phyloP scores from a whole-genome alignment of 2,113 vertebrate genomes.

The Zeus faber region DNA sequence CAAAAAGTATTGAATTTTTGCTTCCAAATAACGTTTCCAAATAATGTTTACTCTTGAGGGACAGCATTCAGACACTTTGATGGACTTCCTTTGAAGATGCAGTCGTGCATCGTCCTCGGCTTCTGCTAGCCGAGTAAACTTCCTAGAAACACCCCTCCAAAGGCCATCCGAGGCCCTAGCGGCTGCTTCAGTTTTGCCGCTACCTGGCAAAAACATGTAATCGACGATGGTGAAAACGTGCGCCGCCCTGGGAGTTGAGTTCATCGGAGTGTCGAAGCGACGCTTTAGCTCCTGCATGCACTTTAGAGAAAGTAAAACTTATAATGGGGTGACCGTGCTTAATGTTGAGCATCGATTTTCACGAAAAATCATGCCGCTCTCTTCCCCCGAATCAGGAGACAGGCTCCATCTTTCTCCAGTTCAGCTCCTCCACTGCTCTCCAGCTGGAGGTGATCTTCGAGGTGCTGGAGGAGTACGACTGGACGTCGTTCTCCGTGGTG shows the following conservation, averaged over 20 bases:
- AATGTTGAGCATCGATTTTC: too few relatives aligned
- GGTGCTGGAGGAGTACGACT: constrained; percentile 94
- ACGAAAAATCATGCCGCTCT: background rate
- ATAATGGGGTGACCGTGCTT: too few relatives aligned
- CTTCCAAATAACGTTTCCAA: constrained; percentile 50
- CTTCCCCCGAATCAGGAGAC: constrained; percentile 78
- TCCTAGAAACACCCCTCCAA: constrained; percentile 48
- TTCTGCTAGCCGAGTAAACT: constrained; percentile 44
- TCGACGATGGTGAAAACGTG: too few relatives aligned
- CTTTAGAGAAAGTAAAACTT: too few relatives aligned
- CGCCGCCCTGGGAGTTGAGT: too few relatives aligned
- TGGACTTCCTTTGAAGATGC: constrained; percentile 59
- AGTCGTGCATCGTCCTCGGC: constrained; percentile 28
- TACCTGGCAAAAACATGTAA: too few relatives aligned
- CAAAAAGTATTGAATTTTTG: constrained; percentile 38
- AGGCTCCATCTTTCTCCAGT: constrained; percentile 91
- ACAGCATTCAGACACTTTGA: constrained; percentile 56
- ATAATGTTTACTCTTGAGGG: constrained; percentile 51
- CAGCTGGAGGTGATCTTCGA: constrained; percentile 93
- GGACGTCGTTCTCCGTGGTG: constrained; percentile 91
- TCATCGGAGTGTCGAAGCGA: too few relatives aligned
- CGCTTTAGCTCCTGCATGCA: too few relatives aligned
- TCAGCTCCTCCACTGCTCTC: constrained; percentile 90
- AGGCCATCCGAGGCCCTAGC: constrained; percentile 52
- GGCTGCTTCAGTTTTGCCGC: too few relatives aligned